Percentiles rank a stretch among this genome's conserved stretches.
These are phyloP conservation scores for Palythoa grandis DNA, from an alignment of 92 coral and sea anemone genomes.

Conservation along the genomic window DNA sequence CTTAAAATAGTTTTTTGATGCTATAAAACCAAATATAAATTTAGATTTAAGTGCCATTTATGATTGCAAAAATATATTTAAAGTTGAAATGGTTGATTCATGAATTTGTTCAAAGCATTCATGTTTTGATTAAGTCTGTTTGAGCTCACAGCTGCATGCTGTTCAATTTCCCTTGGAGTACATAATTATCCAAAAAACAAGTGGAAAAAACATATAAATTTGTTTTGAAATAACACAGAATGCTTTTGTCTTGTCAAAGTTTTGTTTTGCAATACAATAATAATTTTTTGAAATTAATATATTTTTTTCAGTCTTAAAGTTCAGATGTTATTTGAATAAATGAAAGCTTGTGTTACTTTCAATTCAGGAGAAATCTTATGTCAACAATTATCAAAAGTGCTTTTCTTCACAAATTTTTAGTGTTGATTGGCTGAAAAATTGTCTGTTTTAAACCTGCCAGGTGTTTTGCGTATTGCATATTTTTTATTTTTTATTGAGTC, in stretches of 20 bases:
- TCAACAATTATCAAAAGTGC: not conserved
- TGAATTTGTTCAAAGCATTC: not conserved
- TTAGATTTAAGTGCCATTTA: conserved; percentile 7
- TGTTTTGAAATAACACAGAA: conserved; percentile 14
- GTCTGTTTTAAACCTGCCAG: not conserved
- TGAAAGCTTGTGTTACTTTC: not conserved
- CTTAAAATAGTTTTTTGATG: not conserved
- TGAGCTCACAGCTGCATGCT: not conserved
- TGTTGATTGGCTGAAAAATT: not conserved
- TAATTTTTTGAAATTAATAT: not conserved
- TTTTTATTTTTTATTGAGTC: not conserved
- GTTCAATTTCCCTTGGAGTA: not conserved
- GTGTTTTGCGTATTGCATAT: not conserved
- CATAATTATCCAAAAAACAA: not conserved
- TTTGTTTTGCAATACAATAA: not conserved
- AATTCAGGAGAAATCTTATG: not conserved
- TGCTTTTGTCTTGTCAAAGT: not conserved
- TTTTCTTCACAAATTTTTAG: not conserved
- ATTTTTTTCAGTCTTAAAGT: not conserved
- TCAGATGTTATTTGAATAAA: not conserved
- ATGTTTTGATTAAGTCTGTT: not conserved
- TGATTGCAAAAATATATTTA: not conserved
- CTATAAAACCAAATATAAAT: not conserved
- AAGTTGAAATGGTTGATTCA: not conserved
- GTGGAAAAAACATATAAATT: too few species aligned